Base-by-base conservation (phyloP, 2,797 vertebrate species). In the Tenualosa thibaudeaui region DNA sequence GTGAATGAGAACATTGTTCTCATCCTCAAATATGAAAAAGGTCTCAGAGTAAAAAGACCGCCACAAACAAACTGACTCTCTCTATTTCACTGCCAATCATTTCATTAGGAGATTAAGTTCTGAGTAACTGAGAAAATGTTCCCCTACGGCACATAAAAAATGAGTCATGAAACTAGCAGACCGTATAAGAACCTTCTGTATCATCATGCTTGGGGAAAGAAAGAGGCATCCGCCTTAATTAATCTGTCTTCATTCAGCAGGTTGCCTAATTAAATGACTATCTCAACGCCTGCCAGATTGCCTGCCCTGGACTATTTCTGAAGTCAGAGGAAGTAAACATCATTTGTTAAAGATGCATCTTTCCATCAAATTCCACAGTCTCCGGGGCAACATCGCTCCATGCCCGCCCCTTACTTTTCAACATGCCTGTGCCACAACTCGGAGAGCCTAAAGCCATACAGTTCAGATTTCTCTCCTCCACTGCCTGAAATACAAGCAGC, bases 201-300 rank as follows among this genome's bases (percentile, higher is more conserved):
- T 19, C 40, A 43, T 40, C 40, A 46, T 22, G 15, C 71, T 22
- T 22, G 7, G 19, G 17, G 40, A 10, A 46, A 17, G 19, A 78
- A 78, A 91, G 46, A 85, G 7, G 50, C 50, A 12, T 51, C 50
- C 83, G 58, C 43, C 75, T 87, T 93, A 89, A 93, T 92, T 89
- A 90, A 92, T 81, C 40, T 53, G 71, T 90, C 89, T 92, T 89
- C n/a, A 90, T 90, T 91, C 90, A 92, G 86, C 78, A 89, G 85
- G 88, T 88, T 86, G 31, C 83, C 84, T 94, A 91, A 94, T 94
- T 90, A 93, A 93, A 92, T 89, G 90, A 88, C 85, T 81, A 84
- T 86, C 88, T 78, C 71, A 78, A 78, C 43, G 83, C 84, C 85
- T 58, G 85, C 68, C 85, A 89, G 87, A 88, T 90, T 87, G 81